These are phyloP conservation scores for Metopia argyrocephala DNA, from an alignment of 2,888 invertebrate species.

Conservation along the genomic window DNA sequence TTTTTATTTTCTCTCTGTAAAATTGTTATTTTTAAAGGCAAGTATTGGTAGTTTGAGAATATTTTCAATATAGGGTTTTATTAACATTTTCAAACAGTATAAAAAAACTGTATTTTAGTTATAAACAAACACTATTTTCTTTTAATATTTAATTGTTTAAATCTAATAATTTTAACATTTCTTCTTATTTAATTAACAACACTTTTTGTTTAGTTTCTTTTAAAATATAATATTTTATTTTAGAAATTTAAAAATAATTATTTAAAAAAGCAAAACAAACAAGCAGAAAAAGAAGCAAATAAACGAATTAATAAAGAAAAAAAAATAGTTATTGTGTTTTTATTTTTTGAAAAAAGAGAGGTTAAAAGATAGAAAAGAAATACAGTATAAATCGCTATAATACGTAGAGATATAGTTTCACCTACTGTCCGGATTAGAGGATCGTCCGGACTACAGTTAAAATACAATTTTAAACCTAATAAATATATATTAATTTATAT, in stretches of 20 bases:
- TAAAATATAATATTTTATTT: constrained; percentile 69
- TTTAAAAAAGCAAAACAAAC: constrained; percentile 68
- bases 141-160: constrained; percentile 44
- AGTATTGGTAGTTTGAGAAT: too few species aligned
- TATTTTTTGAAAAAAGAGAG: background rate
- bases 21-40: too few species aligned
- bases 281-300: constrained; percentile 71
- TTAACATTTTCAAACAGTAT: constrained; percentile 2
- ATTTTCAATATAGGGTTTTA: too few species aligned
- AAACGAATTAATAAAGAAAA: constrained; percentile 59
- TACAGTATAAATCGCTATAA: too few species aligned
- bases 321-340: constrained; percentile 34
- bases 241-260: constrained; percentile 54
- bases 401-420: too few species aligned
- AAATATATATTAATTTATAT: too few species aligned
- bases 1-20: constrained; percentile 31
- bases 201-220: constrained; percentile 67
- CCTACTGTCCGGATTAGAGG: too few species aligned
- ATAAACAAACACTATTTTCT: background rate
- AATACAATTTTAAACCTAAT: too few species aligned
- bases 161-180: constrained; percentile 27
- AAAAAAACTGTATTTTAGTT: background rate
- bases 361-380: too few species aligned
- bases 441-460: too few species aligned
- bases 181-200: constrained; percentile 66